Conservation (phyloP, 2,797 vertebrate genomes). For the Lutjanus campechanus region DNA sequence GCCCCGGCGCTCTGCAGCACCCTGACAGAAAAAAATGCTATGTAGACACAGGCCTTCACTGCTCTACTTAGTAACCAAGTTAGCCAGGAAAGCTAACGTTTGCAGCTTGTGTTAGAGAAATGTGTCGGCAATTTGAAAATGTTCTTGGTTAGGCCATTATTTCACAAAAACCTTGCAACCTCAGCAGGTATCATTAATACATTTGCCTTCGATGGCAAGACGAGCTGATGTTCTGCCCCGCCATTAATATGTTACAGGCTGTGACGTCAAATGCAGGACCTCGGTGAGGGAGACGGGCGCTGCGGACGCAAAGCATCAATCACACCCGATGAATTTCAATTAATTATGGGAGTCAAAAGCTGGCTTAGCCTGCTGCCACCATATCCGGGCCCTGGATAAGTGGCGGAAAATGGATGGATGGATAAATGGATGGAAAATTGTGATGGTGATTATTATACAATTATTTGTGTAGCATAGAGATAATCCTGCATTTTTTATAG, state of each 20-base stretch:
- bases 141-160: not conserved
- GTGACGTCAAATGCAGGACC: constrained; percentile 6
- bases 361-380: not conserved
- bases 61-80: too few relatives aligned
- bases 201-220: not conserved
- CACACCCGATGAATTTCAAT: constrained; percentile 1
- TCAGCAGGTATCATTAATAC: not conserved
- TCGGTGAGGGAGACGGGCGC: not conserved
- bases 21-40: too few relatives aligned
- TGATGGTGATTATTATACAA: not conserved
- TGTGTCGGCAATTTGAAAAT: not conserved
- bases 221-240: not conserved
- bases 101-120: not conserved
- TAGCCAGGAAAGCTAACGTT: not conserved
- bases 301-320: constrained; percentile 1
- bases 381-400: too few relatives aligned
- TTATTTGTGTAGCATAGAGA: not conserved
- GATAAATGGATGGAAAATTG: not conserved
- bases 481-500: not conserved
- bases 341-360: not conserved
- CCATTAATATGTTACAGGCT: not conserved
- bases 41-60: too few relatives aligned
- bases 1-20: too few relatives aligned
- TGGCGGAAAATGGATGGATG: not conserved
- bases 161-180: not conserved